Percentiles rank a stretch among this genome's conserved stretches.
Evolutionary conservation across 2,888 invertebrate genomes (phyloP).

Genomic region (Drosophila parthenogenetica): DNA sequence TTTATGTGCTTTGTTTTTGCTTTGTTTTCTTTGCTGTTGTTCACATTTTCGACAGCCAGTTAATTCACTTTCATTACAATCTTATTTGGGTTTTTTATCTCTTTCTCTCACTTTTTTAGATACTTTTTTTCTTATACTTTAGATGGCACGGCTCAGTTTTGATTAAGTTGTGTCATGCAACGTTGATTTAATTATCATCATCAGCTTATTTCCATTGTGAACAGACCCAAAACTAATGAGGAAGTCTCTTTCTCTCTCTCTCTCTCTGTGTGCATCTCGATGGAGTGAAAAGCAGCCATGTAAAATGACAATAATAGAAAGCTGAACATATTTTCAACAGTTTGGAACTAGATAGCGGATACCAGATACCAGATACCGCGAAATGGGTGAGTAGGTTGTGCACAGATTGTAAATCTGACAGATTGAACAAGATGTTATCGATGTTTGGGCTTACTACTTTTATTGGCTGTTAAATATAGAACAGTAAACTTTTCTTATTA

Average conservation of each 20-base stretch:
- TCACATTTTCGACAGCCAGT: slow-evolving; percentile 49
- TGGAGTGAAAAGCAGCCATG: slow-evolving; percentile 51
- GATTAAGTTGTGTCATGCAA: slow-evolving; percentile 80
- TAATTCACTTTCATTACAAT: slow-evolving; percentile 73
- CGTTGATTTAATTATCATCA: slow-evolving; percentile 78
- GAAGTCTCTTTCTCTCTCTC: slow-evolving; percentile 42
- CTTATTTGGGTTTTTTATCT: slow-evolving; percentile 12
- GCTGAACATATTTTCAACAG: slow-evolving; percentile 11
- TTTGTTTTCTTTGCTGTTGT: slow-evolving; percentile 31
- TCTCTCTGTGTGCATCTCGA: slow-evolving; percentile 28
- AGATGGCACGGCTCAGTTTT: slow-evolving; percentile 68
- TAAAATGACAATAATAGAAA: slow-evolving; percentile 46
- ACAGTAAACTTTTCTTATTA: neutral
- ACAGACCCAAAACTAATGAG: slow-evolving; percentile 63
- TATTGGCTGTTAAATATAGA: too few relatives aligned
- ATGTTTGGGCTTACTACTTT: slow-evolving; percentile 2
- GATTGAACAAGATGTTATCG: slow-evolving; percentile 43
- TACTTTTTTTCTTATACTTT: slow-evolving; percentile 11
- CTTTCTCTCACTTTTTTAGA: neutral
- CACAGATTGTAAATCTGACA: neutral
- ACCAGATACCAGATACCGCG: neutral
- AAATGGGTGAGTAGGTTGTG: slow-evolving; percentile 46
- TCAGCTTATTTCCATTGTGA: slow-evolving; percentile 65
- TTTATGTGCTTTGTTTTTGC: slow-evolving; percentile 24
- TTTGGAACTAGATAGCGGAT: slow-evolving; percentile 10